Evolutionary conservation across 2,797 vertebrate genomes (phyloP).

Genomic region (Sebastes oblongus): DNA sequence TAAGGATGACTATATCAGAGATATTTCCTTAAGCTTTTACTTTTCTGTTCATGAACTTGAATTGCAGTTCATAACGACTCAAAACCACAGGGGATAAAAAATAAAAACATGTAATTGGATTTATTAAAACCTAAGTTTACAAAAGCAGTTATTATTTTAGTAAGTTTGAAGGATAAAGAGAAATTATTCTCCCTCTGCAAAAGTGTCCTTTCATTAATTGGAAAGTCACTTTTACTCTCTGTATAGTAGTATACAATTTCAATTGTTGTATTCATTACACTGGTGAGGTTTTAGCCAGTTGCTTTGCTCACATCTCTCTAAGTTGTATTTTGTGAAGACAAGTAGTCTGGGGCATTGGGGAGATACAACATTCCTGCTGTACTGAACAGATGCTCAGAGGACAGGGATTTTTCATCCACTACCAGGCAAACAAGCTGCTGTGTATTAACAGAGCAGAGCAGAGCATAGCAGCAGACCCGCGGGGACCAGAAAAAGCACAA

Average conservation of each 20-base stretch:
- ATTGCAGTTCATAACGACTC: not conserved
- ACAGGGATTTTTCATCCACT: conserved; percentile 45
- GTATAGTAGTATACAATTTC: not conserved
- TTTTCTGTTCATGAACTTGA: not conserved
- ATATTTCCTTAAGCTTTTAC: not conserved
- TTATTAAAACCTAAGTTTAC: not conserved
- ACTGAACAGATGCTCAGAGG: conserved; percentile 59
- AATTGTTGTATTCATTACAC: not conserved
- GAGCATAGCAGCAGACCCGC: conserved; percentile 9
- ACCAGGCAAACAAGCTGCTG: conserved; percentile 51
- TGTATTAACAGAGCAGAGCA: conserved; percentile 37
- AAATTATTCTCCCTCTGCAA: not conserved
- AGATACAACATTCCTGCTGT: conserved; percentile 36
- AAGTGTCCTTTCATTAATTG: not conserved
- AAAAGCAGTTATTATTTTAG: not conserved
- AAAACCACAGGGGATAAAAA: not conserved
- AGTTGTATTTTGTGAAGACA: conserved; percentile 43
- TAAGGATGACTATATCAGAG: not conserved
- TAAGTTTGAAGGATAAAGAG: not conserved
- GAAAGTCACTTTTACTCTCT: not conserved
- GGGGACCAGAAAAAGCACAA: conserved; percentile 14
- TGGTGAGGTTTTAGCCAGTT: not conserved
- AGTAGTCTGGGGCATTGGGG: conserved; percentile 43
- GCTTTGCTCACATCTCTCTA: conserved; percentile 13
- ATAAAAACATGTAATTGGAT: not conserved